phyloP scores from a whole-genome alignment of 2,113 vertebrate species.

The Psittacula cyanocephala region DNA sequence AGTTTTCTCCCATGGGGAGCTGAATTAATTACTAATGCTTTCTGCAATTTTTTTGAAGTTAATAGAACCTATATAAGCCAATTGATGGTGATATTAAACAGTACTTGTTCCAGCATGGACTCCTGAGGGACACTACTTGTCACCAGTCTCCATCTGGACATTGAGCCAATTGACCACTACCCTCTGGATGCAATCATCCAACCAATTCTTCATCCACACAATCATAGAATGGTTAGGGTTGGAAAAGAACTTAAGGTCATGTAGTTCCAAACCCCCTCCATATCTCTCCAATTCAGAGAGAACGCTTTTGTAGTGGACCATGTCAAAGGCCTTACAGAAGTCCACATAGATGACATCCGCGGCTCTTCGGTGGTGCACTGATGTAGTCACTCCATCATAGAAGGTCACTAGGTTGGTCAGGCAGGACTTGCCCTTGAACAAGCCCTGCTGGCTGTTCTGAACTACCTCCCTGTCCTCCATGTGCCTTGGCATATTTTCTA shows the following conservation, averaged over 20 bases:
- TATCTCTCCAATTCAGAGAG: background rate
- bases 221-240: background rate
- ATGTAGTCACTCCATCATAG: background rate
- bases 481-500: background rate
- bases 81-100: background rate
- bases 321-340: background rate
- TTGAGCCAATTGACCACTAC: background rate
- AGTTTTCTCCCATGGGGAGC: background rate
- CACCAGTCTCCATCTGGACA: background rate
- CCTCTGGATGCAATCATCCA: background rate
- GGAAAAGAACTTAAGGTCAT: background rate
- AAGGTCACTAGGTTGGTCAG: background rate
- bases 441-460: background rate
- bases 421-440: background rate
- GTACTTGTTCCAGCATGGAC: background rate
- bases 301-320: background rate
- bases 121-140: background rate
- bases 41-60: background rate
- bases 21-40: background rate
- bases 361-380: background rate
- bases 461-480: background rate
- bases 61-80: background rate
- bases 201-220: background rate
- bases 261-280: background rate
- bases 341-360: background rate